Evolutionary conservation across 2,797 vertebrate genomes (phyloP), one percentile per base, ranked within the genome.

Genomic region (Pterois miles): DNA sequence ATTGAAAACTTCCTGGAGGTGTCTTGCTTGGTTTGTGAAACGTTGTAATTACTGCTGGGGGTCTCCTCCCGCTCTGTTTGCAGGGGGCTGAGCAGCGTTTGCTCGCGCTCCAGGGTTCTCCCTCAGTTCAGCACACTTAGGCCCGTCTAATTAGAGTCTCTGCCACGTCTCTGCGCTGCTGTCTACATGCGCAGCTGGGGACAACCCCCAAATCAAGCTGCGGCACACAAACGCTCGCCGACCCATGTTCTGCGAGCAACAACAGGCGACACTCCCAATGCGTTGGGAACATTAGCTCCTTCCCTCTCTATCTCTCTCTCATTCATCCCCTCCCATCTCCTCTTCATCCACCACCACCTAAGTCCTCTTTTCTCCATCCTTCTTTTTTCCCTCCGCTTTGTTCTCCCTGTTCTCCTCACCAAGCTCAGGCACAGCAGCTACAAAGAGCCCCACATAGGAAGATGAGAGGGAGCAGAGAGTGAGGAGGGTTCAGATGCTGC

Each of bases 31-130:
- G 88, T 90, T 94, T 94, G 94, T 94, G 94, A 95, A 96, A 95
- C 85, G 93, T 94, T 95, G 92, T 95, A 95, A 96, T 96, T 96
- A 95, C 90, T 92, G 94, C 90, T 91, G 91, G 93, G 93, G 90
- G 86, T 93, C 92, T 94, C 88, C 91, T 92, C 92, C 92, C 80
- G 84, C 82, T 92, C 88, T 89, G 83, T 93, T 92, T 93, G 91
- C 89, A 83, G 87, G 89, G 89, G 86, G 91, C 85, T 83, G 88
- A 83, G 88, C 85, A 88, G 84, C 86, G 65, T 90, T 93, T 88
- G 91, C 90, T 78, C 52, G 67, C 90, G 66, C 93, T 90, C 92
- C 91, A 77, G 92, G 92, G 91, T 93, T 94, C 93, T 94, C 91
- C 89, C 92, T 93, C 93, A 94, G 92, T 94, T 95, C 94, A 93